Evolutionary conservation across 1,140 invertebrate genomes (phyloP).

Genomic region (Scylla paramamosain): DNA sequence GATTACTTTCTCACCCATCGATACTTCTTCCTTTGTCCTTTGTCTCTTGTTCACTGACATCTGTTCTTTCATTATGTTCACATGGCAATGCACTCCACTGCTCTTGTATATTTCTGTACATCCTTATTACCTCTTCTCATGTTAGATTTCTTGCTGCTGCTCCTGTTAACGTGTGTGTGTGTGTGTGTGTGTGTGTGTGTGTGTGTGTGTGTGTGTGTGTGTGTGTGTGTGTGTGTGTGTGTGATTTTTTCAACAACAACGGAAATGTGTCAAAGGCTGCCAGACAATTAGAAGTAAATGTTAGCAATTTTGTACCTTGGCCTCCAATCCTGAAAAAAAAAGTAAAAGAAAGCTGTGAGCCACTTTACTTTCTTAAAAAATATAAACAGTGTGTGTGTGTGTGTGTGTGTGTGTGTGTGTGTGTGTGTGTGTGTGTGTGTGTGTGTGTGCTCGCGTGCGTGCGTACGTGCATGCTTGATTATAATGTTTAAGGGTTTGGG

Average conservation of each 20-base stretch:
- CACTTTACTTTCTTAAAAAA: too few species aligned
- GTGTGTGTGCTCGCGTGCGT: neutral
- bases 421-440: constrained; percentile 20
- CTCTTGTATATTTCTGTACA: neutral
- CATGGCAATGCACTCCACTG: too few species aligned
- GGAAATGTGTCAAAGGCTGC: too few species aligned
- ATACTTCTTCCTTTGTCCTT: neutral
- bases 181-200: neutral
- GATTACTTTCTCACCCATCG: too few species aligned
- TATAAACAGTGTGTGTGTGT: constrained; percentile 7
- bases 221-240: neutral
- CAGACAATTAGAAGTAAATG: too few species aligned
- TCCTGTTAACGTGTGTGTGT: neutral
- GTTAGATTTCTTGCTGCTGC: too few species aligned
- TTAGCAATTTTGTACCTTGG: too few species aligned
- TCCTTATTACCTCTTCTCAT: too few species aligned
- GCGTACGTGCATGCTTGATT: neutral
- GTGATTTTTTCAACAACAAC: too few species aligned
- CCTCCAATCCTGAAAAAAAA: too few species aligned
- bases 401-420: constrained; percentile 18
- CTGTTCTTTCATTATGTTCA: too few species aligned
- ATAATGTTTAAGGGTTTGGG: neutral
- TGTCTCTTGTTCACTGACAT: neutral
- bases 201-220: neutral
- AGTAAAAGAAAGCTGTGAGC: too few species aligned